A percentile compares a stretch with the other conserved stretches of the same genome.
These are phyloP conservation scores for Pluvialis apricaria DNA, from an alignment of 2,113 vertebrate genomes.

Conservation along the genomic window DNA sequence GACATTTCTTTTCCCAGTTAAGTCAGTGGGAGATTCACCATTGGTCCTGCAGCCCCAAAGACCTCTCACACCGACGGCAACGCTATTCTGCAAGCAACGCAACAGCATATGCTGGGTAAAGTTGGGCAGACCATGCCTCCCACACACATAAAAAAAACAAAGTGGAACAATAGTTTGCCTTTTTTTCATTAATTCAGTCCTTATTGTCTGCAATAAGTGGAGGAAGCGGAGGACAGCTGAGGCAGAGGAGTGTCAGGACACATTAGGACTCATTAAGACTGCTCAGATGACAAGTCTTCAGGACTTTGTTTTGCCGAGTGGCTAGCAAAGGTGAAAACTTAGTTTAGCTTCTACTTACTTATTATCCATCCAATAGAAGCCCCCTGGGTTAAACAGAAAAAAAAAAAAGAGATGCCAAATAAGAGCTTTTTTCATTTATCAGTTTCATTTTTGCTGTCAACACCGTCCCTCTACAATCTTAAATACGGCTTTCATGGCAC, in stretches of 20 bases:
- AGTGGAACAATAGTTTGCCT: neutral
- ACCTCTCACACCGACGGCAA: fast-evolving
- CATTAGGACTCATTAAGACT: neutral
- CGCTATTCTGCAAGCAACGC: neutral
- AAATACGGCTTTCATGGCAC: fast-evolving
- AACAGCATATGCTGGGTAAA: fast-evolving
- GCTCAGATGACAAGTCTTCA: neutral
- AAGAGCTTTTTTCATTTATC: neutral
- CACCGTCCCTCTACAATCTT: neutral
- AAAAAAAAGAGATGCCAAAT: neutral
- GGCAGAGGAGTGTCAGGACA: neutral
- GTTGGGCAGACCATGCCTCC: neutral
- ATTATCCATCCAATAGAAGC: neutral
- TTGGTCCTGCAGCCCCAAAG: neutral
- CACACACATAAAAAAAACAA: neutral
- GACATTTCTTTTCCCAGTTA: neutral
- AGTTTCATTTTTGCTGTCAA: neutral
- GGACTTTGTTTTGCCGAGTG: neutral
- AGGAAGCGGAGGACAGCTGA: neutral
- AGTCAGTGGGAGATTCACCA: neutral
- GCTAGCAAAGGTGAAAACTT: neutral
- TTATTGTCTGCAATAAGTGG: neutral
- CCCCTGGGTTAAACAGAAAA: neutral
- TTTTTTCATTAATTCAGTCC: neutral
- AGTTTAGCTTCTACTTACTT: neutral